Percentiles rank a stretch among this genome's conserved stretches.
These are phyloP conservation scores for Micrastur ruficollis DNA, from an alignment of 2,797 vertebrate species.

Conservation along the genomic window DNA sequence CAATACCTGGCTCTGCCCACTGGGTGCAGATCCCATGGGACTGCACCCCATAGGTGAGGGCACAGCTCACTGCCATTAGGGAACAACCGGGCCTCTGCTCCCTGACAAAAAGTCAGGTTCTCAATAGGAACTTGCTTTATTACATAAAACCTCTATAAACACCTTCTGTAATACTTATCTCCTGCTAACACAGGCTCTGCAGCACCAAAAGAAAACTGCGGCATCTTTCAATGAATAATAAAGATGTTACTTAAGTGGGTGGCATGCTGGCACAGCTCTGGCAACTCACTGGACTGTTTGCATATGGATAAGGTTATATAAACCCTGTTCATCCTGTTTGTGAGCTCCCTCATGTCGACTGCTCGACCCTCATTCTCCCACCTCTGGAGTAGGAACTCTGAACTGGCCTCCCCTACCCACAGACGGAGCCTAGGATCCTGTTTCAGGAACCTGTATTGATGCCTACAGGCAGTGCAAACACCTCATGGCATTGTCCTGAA, in stretches of 20 bases:
- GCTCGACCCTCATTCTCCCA: background rate
- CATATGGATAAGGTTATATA: constrained; percentile 60
- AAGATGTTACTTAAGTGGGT: constrained; percentile 40
- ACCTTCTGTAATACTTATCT: background rate
- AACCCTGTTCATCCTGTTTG: background rate
- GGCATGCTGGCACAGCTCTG: constrained; percentile 32
- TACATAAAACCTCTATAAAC: background rate
- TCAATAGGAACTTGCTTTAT: background rate
- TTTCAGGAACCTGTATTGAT: background rate
- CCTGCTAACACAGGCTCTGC: background rate
- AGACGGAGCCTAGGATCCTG: background rate
- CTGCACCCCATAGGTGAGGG: rapidly evolving
- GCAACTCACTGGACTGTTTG: constrained; percentile 50
- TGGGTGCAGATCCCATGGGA: background rate
- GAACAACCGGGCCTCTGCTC: background rate
- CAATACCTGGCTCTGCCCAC: background rate
- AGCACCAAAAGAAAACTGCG: constrained; percentile 1
- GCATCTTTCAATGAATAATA: constrained; percentile 53
- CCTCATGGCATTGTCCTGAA: background rate
- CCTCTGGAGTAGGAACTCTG: background rate
- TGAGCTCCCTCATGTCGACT: background rate
- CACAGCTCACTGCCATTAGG: background rate
- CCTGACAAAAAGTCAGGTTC: background rate
- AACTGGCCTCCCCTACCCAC: background rate
- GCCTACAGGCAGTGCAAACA: background rate